A percentile compares a stretch with the other conserved stretches of the same genome.
phyloP scores from a whole-genome alignment of 53 echinoderm and acorn worm species.

The Patiria pectinifera region DNA sequence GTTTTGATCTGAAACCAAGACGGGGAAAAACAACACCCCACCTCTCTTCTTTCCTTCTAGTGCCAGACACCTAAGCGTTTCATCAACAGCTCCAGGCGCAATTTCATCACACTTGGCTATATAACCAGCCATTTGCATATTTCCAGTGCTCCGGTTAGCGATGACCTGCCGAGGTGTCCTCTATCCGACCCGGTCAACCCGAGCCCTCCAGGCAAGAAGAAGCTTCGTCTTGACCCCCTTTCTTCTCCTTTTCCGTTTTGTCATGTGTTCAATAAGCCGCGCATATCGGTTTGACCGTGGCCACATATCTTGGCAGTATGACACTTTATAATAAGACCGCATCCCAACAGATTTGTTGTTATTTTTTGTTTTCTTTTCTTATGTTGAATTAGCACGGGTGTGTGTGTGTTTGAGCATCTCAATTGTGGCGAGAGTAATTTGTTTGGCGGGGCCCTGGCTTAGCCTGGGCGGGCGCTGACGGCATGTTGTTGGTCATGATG shows the following conservation, averaged over 20 bases:
- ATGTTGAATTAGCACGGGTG: constrained; percentile 5
- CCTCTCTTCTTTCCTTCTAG: background rate
- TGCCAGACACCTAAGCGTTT: constrained; percentile 16
- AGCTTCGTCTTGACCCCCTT: constrained; percentile 3
- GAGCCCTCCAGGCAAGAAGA: constrained; percentile 4
- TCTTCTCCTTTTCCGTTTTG: background rate
- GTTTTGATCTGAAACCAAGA: background rate
- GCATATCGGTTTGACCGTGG: constrained; percentile 36
- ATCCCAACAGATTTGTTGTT: background rate
- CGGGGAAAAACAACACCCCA: background rate
- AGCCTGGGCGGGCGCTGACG: background rate
- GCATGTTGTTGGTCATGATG: background rate
- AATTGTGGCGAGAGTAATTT: constrained; percentile 27
- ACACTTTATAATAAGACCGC: background rate
- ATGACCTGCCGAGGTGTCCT: constrained; percentile 31
- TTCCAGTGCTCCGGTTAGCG: background rate
- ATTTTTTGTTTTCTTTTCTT: no score
- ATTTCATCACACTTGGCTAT: constrained; percentile 15
- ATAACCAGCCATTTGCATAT: constrained; percentile 51
- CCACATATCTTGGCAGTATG: background rate
- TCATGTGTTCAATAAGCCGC: constrained; percentile 29
- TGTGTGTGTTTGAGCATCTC: constrained; percentile 8
- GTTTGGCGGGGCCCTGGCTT: background rate
- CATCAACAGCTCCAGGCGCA: background rate
- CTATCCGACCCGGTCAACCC: constrained; percentile 50